Base-by-base conservation (phyloP, 2,797 vertebrate species). In the Sphenopsis melanotis region DNA sequence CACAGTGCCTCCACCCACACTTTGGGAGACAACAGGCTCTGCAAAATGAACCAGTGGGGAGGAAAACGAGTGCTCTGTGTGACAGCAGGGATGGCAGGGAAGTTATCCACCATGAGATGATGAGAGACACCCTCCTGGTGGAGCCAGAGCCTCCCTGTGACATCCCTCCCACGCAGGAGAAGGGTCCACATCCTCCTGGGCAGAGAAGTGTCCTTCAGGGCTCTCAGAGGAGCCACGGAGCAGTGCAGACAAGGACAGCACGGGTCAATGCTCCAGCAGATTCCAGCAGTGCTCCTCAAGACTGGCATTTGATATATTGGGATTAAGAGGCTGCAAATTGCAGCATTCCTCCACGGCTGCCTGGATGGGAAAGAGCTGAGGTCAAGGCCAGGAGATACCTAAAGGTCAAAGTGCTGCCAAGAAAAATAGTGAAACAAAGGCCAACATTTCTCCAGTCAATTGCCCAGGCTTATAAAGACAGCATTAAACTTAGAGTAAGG, bases 341-440 rank as follows among this genome's bases (percentile, higher is more conserved):
- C 87, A 83, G 64, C 88, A 68, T 85, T 92, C 63, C 75, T 79
- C 52, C 78, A 64, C 16, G 22, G 22, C 63, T 63, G 53, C 5
- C 66, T 72, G 68, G 9, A 75, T 87, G 71, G 60, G 42, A 93
- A 77, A 80, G n/a, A 49, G 50, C n/a, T 19, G 55, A 83, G 81
- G 77, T 92, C 86, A 95, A 89, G 71, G 69, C 60, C 70, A 71
- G 78, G 37, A 76, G 36, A 39, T 22, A 93, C 44, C 37, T 81
- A 50, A 56, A 90, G 61, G 68, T 92, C 89, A 75, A 89, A 92
- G 60, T 22, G 64, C 56, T 90, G 75, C 78, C 64, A 80, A 95
- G 50, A 63, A 94, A 85, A 91, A 64, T 1, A 89, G 23, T 44
- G 57, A n/a, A 74, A 83, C 19, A 61, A 77, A 79, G 44, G 19